A percentile compares a stretch with the other conserved stretches of the same genome.
Conservation (phyloP, 2,888 invertebrate species). For the Tipula confusa region DNA sequence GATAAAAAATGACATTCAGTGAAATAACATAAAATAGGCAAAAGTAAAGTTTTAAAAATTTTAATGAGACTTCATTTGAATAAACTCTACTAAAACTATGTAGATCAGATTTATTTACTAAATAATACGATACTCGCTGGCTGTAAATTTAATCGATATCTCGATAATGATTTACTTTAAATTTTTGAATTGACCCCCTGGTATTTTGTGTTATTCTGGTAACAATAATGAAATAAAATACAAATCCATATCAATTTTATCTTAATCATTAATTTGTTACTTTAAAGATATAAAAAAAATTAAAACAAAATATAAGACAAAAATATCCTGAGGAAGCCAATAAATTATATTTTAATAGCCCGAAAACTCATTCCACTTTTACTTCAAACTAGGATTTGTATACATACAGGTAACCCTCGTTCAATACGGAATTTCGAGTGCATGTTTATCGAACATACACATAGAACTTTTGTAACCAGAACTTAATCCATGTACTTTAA, state of each 20-base stretch:
- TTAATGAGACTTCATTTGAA: no score
- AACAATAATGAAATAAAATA: neutral
- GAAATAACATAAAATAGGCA: no score
- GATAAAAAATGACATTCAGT: no score
- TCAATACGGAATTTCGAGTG: no score
- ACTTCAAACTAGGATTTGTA: no score
- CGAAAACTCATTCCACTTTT: neutral
- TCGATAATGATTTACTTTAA: neutral
- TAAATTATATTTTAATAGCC: neutral
- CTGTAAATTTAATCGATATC: neutral
- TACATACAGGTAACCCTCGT: no score
- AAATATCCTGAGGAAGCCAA: neutral
- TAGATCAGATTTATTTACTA: no score
- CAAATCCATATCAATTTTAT: neutral
- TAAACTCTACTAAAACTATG: no score
- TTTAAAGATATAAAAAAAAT: neutral
- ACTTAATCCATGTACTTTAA: no score
- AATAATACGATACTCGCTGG: neutral
- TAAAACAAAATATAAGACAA: neutral
- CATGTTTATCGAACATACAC: no score
- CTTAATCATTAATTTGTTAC: constrained; percentile 7
- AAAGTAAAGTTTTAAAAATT: no score
- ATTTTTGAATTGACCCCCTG: neutral
- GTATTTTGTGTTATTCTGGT: neutral
- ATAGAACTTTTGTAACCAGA: no score